Percentiles rank a stretch among this genome's conserved stretches.
Conservation (phyloP, 2,797 vertebrate genomes). For the Rhinophrynus dorsalis region DNA sequence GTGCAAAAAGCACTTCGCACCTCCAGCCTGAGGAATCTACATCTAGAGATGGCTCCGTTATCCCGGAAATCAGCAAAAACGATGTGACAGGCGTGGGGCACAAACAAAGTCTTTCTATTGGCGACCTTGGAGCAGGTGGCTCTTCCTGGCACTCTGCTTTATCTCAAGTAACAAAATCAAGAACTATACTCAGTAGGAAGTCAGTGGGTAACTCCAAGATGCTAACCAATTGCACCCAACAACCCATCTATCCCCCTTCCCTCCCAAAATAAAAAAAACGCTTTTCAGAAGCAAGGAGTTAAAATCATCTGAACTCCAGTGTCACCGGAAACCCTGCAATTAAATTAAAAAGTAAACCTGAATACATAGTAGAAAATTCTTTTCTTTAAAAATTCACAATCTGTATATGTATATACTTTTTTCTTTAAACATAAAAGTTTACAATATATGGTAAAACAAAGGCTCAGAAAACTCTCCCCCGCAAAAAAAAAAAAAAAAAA, state of each 20-base stretch:
- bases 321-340: constrained; percentile 74
- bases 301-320: constrained; percentile 58
- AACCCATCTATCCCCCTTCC: constrained; percentile 39
- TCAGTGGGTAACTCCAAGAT: constrained; percentile 62
- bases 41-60: constrained; percentile 48
- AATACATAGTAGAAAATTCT: constrained; percentile 99
- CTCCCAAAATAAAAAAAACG: constrained; percentile 33
- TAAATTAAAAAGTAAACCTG: constrained; percentile 98
- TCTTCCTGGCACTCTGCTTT: constrained; percentile 45
- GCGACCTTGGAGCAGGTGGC: constrained; percentile 30
- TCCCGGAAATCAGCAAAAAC: constrained; percentile 26
- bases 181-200: constrained; percentile 70
- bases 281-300: constrained; percentile 53
- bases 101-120: constrained; percentile 33
- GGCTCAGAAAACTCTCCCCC: constrained; percentile 82
- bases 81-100: constrained; percentile 28
- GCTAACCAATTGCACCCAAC: constrained; percentile 54
- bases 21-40: constrained; percentile 88
- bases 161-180: constrained; percentile 60
- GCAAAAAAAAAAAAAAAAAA: constrained; percentile 74
- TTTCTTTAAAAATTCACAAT: constrained; percentile 95
- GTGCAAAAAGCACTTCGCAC: constrained; percentile 90
- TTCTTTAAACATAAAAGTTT: constrained; percentile 95
- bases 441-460: constrained; percentile 88
- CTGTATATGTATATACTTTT: constrained; percentile 90